Base-by-base conservation (phyloP, 2,888 invertebrate species). In the Mellilla xanthometata region DNA sequence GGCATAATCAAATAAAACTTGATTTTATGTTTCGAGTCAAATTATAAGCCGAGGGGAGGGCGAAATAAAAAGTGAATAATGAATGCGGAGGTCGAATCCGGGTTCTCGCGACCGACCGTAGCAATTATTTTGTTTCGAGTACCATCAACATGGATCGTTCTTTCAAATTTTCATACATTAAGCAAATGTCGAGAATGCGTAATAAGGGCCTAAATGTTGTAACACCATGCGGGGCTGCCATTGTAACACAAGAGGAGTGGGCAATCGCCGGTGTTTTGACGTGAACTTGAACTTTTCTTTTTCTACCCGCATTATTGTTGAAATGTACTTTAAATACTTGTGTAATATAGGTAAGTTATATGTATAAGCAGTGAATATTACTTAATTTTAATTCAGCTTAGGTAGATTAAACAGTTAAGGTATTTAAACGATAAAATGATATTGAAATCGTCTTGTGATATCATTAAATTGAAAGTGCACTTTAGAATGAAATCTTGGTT, bases 41-140 rank as follows among this genome's bases (percentile, higher is more conserved):
- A 88, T 89, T 87, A 87, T 86, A 88, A 87, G 84, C 81, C 75
- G 72, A 83, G 81, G 81, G 84, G 85, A 80, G 81, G 81, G 77
- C 65, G 75, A 82, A 88, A 87, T 85, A 86, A 86, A 87, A 89
- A 85, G 87, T 87, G 87, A 88, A 88, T 89, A 89, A 88, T 87
- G 86, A 87, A 87, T 85, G 86, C 78, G 76, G 79, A 80, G 84
- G 80, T 82, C 84, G 75, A 86, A 81, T 77, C 82, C 74, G 73
- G 79, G 82, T 79, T 82, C 82, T 78, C 78, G 84, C 81, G 82
- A 83, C 85, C 81, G 82, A 83, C 85, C 84, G 85, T 79, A 83
- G 84, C 86, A 88, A 88, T 89, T 88, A 89, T 88, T 87, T 87
- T 84, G 87, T 88, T 86, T 88, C 76, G 86, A 89, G 89, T 80